phyloP scores from a whole-genome alignment of 2,888 invertebrate species.

The Cephus nigrinus region DNA sequence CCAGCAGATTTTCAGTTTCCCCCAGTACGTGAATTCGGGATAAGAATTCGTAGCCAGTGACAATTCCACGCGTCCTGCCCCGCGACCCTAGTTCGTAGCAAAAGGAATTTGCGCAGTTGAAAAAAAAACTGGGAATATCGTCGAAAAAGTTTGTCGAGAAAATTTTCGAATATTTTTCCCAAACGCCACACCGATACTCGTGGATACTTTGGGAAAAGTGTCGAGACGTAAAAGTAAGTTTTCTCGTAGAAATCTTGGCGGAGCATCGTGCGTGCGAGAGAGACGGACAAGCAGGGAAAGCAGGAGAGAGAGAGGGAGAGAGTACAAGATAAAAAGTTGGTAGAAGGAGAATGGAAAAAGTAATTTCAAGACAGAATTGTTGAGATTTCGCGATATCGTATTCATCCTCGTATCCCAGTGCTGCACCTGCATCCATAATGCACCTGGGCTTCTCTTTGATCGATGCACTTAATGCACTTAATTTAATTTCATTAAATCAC shows the following conservation, averaged over 20 bases:
- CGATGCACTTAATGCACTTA: neutral
- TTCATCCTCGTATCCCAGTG: neutral
- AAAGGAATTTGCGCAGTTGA: neutral
- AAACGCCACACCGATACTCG: neutral
- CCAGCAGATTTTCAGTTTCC: too few relatives aligned
- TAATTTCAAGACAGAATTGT: neutral
- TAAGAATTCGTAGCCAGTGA: neutral
- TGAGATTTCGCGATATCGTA: neutral
- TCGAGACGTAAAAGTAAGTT: neutral
- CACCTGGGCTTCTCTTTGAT: neutral
- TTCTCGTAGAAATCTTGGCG: neutral
- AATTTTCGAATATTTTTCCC: neutral
- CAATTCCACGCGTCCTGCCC: neutral
- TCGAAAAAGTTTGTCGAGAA: neutral
- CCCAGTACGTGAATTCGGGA: neutral
- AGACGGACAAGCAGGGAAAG: neutral
- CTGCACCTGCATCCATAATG: neutral
- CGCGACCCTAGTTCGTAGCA: neutral
- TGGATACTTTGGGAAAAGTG: neutral
- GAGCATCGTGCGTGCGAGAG: constrained; percentile 11
- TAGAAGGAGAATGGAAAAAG: neutral
- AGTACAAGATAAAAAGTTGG: neutral
- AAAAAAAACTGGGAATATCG: neutral
- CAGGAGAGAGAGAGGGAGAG: neutral
- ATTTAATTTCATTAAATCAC: constrained; percentile 15